Conservation (phyloP, 2,797 vertebrate species). For the Mormyrops boulengeri region DNA sequence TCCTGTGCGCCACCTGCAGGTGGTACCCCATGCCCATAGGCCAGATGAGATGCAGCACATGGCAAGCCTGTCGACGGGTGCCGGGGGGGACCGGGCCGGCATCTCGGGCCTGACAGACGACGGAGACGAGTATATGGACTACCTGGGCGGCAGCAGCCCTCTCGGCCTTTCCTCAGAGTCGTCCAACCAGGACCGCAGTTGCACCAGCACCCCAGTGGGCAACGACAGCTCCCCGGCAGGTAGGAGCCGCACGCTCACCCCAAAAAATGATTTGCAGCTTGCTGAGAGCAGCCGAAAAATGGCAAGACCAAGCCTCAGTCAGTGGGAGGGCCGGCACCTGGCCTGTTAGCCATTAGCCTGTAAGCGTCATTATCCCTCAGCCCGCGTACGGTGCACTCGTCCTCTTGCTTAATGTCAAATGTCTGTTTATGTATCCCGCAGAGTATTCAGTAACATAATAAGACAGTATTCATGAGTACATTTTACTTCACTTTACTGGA, state of each 20-base stretch:
- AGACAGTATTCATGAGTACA: not conserved
- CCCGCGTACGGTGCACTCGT: not conserved
- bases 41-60: constrained; percentile 60
- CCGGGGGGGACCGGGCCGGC: constrained; percentile 40
- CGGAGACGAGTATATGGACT: constrained; percentile 91
- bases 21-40: constrained; percentile 60
- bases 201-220: constrained; percentile 94
- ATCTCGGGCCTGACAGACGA: constrained; percentile 72
- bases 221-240: constrained; percentile 89
- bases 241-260: constrained; percentile 43
- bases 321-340: not conserved
- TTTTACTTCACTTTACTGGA: not conserved
- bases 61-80: constrained; percentile 58
- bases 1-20: constrained; percentile 44
- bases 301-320: not conserved
- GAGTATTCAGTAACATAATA: not conserved
- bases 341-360: not conserved
- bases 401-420: not conserved
- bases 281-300: not conserved
- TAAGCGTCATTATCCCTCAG: not conserved
- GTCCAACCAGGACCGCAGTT: constrained; percentile 93
- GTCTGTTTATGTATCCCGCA: not conserved
- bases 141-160: constrained; percentile 81
- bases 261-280: not conserved
- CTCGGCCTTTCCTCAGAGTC: constrained; percentile 90